Conservation (phyloP, 2,113 vertebrate genomes). For the Hemibagrus wyckioides region DNA sequence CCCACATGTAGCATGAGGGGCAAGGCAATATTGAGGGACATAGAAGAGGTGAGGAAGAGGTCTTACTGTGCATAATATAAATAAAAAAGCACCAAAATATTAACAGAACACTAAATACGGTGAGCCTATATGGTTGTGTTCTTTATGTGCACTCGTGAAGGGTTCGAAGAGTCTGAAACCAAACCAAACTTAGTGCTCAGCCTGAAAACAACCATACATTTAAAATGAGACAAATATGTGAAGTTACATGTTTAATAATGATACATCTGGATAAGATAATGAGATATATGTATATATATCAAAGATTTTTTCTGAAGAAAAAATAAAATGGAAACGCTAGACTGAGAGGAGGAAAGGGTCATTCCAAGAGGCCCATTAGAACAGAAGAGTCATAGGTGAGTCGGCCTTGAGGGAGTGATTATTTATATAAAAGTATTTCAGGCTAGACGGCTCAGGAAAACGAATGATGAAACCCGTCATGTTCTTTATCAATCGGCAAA, state of each 20-base stretch:
- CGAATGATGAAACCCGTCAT: not conserved
- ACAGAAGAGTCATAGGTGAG: slow-evolving; percentile 18
- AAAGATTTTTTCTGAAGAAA: not conserved
- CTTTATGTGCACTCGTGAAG: no score
- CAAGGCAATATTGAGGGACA: no score
- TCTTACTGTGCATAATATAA: no score
- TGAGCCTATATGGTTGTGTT: no score
- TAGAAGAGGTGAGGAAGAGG: no score
- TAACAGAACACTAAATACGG: no score
- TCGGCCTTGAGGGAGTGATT: not conserved
- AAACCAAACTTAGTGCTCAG: no score
- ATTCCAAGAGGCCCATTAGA: not conserved
- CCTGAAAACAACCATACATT: no score
- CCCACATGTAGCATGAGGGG: no score
- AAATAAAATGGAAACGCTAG: not conserved
- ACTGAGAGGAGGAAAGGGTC: not conserved
- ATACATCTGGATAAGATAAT: not conserved
- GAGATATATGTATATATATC: no score
- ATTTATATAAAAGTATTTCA: slow-evolving; percentile 18
- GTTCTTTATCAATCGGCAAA: not conserved
- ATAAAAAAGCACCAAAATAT: no score
- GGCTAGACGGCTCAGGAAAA: not conserved
- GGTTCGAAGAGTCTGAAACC: no score
- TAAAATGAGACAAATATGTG: not conserved
- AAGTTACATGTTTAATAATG: not conserved